Evolutionary conservation across 2,113 vertebrate species (phyloP).

Genomic region (Mystacornis crossleyi): DNA sequence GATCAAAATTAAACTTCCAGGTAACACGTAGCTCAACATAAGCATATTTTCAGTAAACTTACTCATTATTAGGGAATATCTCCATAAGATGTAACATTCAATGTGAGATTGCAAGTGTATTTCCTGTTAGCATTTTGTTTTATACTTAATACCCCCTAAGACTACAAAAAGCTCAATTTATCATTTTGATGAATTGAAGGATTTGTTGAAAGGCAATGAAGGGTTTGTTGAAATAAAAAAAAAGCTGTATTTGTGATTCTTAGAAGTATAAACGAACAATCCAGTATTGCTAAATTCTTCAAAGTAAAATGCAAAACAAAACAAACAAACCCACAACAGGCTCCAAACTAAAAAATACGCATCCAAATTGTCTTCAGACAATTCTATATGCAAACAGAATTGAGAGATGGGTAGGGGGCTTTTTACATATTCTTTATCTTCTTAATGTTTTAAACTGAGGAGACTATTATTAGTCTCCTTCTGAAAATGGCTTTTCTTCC

Average conservation of each 20-base stretch:
- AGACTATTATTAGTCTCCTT: background rate
- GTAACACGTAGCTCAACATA: background rate
- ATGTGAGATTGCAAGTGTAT: background rate
- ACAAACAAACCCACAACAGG: background rate
- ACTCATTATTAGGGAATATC: background rate
- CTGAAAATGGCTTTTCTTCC: background rate
- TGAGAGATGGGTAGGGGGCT: rapidly evolving
- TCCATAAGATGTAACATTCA: background rate
- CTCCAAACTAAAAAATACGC: background rate
- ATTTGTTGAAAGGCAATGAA: background rate
- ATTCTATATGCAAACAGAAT: background rate
- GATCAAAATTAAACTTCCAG: background rate
- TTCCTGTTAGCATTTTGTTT: background rate
- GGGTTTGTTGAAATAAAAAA: background rate
- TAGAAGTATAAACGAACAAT: background rate
- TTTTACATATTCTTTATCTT: background rate
- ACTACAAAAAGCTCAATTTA: background rate
- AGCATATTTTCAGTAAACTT: background rate
- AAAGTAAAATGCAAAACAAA: background rate
- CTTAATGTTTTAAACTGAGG: background rate
- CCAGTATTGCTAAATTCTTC: background rate
- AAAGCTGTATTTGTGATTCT: background rate
- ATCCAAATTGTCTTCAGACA: background rate
- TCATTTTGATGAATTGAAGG: background rate
- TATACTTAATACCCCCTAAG: background rate